Conservation (phyloP, 2,888 invertebrate genomes). For the Drosophila paramelanica region DNA sequence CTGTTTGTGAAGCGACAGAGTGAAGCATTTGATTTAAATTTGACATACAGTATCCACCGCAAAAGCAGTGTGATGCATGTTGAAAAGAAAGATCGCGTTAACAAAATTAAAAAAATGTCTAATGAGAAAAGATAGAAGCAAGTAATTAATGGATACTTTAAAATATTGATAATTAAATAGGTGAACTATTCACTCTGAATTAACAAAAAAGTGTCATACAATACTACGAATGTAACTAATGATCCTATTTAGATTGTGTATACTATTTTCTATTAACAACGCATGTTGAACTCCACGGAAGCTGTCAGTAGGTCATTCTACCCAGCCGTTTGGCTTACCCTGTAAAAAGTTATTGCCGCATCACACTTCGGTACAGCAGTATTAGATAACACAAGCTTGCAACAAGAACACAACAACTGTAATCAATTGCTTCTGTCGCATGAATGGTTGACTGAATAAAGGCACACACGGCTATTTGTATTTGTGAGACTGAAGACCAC, state of each 20-base stretch:
- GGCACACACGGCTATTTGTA: conserved; percentile 44
- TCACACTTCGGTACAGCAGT: conserved; percentile 17
- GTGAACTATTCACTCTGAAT: background rate
- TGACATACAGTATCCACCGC: conserved; percentile 52
- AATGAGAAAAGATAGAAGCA: background rate
- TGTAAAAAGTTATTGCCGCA: background rate
- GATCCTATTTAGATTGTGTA: background rate
- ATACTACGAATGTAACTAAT: background rate
- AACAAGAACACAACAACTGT: conserved; percentile 57
- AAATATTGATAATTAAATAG: background rate
- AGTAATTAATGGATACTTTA: background rate
- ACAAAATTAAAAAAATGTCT: conserved; percentile 28
- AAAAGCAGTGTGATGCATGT: conserved; percentile 20
- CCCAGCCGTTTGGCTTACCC: background rate
- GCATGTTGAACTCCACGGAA: background rate
- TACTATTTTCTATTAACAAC: background rate
- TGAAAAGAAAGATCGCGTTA: conserved; percentile 12
- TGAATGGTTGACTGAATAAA: conserved; percentile 60
- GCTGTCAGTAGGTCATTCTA: background rate
- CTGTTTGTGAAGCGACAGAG: conserved; percentile 33
- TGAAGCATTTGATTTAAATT: conserved; percentile 44
- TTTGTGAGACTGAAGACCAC: conserved; percentile 11
- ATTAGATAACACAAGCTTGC: conserved; percentile 22
- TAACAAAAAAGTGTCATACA: background rate
- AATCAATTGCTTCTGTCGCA: conserved; percentile 74